Conservation (phyloP, 2,797 vertebrate species). For the Apogon hyalosoma region DNA sequence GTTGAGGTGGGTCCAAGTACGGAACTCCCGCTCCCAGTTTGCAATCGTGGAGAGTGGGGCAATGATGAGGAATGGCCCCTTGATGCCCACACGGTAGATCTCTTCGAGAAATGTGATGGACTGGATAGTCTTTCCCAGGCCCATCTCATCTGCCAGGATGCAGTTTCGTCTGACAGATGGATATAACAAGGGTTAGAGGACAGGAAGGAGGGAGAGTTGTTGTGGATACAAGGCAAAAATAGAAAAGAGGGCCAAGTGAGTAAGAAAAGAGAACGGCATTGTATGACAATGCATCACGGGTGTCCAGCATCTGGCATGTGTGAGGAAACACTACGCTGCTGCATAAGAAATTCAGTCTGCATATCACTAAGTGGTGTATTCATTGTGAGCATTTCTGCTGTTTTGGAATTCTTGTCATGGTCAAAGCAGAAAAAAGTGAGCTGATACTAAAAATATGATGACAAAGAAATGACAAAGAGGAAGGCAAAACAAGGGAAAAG, state of each 20-base stretch:
- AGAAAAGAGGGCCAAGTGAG: not conserved
- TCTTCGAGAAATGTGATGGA: slow-evolving; percentile 98
- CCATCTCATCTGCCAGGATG: slow-evolving; percentile 99
- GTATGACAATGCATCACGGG: not conserved
- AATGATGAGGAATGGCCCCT: slow-evolving; percentile 96
- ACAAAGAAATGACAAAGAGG: not conserved
- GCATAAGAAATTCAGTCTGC: not conserved
- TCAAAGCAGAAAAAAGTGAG: slow-evolving; percentile 10
- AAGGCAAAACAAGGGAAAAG: slow-evolving; percentile 19
- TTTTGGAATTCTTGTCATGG: not conserved
- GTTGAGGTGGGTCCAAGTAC: slow-evolving; percentile 95
- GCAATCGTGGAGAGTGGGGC: slow-evolving; percentile 97
- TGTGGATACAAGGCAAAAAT: not conserved
- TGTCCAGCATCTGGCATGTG: not conserved
- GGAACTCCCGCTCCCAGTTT: slow-evolving; percentile 99
- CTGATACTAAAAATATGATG: not conserved
- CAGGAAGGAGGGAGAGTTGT: slow-evolving; percentile 1
- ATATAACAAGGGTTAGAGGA: not conserved
- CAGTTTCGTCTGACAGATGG: slow-evolving; percentile 91
- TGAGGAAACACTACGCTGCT: not conserved
- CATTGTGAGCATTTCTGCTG: not conserved
- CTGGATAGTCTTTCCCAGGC: slow-evolving; percentile 98
- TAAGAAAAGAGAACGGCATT: not conserved
- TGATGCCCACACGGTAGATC: slow-evolving; percentile 91
- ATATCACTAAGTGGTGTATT: not conserved